Evolutionary conservation across 2,888 invertebrate species (phyloP).

Genomic region (Ypsolopha sequella): DNA sequence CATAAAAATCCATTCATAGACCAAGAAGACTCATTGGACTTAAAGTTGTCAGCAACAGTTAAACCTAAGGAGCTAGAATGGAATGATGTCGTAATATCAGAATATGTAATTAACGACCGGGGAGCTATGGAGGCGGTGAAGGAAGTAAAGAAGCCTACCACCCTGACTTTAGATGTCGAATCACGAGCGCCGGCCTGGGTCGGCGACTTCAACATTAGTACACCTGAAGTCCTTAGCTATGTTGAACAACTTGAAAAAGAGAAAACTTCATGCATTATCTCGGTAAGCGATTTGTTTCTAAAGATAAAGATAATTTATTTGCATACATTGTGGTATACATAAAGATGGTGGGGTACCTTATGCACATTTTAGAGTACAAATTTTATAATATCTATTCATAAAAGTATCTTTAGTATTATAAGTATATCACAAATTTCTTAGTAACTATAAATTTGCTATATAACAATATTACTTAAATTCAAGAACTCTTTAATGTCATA

Average conservation of each 20-base stretch:
- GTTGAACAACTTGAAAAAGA: slow-evolving; percentile 60
- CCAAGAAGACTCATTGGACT: slow-evolving; percentile 50
- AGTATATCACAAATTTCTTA: no score
- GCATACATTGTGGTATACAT: no score
- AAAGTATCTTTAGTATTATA: no score
- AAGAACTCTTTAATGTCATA: no score
- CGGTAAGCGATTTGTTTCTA: slow-evolving; percentile 26
- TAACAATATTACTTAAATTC: no score
- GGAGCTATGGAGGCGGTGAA: slow-evolving; percentile 15
- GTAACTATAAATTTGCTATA: no score
- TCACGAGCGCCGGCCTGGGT: slow-evolving; percentile 31
- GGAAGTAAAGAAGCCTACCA: slow-evolving; percentile 10
- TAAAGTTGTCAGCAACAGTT: slow-evolving; percentile 37
- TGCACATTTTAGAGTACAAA: no score
- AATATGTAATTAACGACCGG: slow-evolving; percentile 33
- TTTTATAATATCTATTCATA: no score
- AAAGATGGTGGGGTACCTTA: no score
- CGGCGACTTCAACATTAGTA: slow-evolving; percentile 38
- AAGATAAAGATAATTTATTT: no score
- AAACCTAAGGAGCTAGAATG: slow-evolving; percentile 50
- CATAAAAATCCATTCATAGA: slow-evolving; percentile 50
- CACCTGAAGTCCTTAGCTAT: slow-evolving; percentile 55
- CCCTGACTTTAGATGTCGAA: slow-evolving; percentile 40
- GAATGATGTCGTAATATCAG: slow-evolving; percentile 27
- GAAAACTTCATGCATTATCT: slow-evolving; percentile 26